These are phyloP conservation scores for Eidolon helvum DNA, from an alignment of 2,113 vertebrate genomes.

Conservation along the genomic window DNA sequence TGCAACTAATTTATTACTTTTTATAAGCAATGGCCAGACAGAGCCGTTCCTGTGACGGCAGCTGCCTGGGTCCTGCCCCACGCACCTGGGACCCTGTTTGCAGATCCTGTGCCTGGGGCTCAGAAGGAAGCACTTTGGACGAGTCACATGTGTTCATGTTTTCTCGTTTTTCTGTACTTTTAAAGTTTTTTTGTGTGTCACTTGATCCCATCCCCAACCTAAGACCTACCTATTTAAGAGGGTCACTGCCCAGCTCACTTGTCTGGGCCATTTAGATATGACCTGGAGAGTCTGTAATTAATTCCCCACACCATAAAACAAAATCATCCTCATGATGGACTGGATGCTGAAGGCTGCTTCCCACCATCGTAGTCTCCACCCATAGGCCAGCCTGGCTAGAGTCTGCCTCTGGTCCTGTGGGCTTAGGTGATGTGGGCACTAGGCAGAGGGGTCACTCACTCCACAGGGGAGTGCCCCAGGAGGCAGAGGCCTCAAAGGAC, in stretches of 20 bases:
- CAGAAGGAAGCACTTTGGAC: constrained; percentile 47
- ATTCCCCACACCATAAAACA: neutral
- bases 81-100: neutral
- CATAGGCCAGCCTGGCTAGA: neutral
- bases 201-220: neutral
- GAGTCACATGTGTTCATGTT: neutral
- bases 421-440: neutral
- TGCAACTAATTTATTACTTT: constrained; percentile 89
- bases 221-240: neutral
- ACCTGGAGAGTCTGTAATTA: neutral
- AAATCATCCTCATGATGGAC: neutral
- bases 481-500: neutral
- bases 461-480: neutral
- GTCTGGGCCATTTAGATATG: neutral
- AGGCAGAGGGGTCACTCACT: neutral
- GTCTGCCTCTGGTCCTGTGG: neutral
- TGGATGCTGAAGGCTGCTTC: neutral
- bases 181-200: neutral
- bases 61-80: neutral
- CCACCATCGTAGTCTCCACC: neutral
- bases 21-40: constrained; percentile 79
- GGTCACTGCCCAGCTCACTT: neutral
- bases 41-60: neutral
- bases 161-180: constrained; percentile 2
- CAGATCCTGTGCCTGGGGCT: neutral